Evolutionary conservation across 2,797 vertebrate species (phyloP), one percentile per base, ranked within the genome.

Genomic region (Australoheros facetus): DNA sequence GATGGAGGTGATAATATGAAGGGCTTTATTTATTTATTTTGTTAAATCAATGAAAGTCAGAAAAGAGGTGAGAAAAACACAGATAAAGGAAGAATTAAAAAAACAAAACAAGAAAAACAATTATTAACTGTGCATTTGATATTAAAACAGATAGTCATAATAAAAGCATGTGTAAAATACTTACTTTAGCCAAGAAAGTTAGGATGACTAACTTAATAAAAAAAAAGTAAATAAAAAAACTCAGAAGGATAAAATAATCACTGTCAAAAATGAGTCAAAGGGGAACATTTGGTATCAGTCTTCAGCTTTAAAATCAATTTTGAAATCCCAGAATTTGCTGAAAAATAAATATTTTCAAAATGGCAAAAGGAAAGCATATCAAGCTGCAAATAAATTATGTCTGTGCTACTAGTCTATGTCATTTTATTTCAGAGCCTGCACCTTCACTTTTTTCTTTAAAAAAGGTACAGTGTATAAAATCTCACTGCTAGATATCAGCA

Each of bases 1-100:
- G 87, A 89, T 62, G 42, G 71, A 69, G 80, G 79, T 91, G 85
- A 89, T 82, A 83, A 81, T 78, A 58, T 79, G 81, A 87, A 75
- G 73, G 75, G 73, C 26, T 69, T 69, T 64, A 84, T 71, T 82
- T 66, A 56, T 84, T 77, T 88, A 56, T 82, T 83, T 42, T 3
- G 62, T 73, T 62, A 60, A 82, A 85, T 89, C 87, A 81, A 83
- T 88, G 28, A 79, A 74, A 77, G 39, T 62, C 2, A 17, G 13
- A 39, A 76, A 64, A 71, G 26, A 75, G n/a, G 23, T 26, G 26
- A 77, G 21, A 59, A 60, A 45, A 66, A 5, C 13, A 17, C 12
- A 56, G 30, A 57, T 19, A 54, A 56, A 62, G 23, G 7, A 21
- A 28, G 12, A 64, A 56, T 6, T 32, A 13, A 72, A 64, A 30